Conservation (phyloP, 2,797 vertebrate species). For the Spea hammondii region DNA sequence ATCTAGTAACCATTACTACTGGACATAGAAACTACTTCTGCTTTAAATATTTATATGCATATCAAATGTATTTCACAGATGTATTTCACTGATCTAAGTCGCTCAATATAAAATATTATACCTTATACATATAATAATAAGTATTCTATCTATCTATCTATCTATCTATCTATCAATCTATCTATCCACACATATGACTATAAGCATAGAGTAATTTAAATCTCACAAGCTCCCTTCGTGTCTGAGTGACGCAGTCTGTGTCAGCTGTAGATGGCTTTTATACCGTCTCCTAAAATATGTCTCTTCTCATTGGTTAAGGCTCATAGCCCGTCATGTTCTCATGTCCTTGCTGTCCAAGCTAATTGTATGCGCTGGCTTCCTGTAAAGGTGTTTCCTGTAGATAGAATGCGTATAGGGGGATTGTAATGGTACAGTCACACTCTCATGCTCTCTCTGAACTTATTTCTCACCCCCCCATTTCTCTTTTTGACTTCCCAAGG, state of each 20-base stretch:
- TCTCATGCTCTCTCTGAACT: slow-evolving; percentile 49
- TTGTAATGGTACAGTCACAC: slow-evolving; percentile 43
- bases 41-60: no score
- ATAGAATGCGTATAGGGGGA: slow-evolving; percentile 33
- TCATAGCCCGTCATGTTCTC: slow-evolving; percentile 39
- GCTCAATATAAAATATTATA: background rate
- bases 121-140: background rate
- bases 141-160: background rate
- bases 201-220: slow-evolving; percentile 3
- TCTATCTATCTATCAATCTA: background rate
- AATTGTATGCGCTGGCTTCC: slow-evolving; percentile 49
- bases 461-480: slow-evolving; percentile 19
- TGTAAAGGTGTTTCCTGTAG: slow-evolving; percentile 53
- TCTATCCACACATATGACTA: background rate
- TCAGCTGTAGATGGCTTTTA: slow-evolving; percentile 31
- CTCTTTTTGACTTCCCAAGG: slow-evolving; percentile 30
- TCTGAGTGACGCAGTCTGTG: slow-evolving; percentile 33
- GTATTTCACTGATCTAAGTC: background rate
- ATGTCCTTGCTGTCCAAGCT: slow-evolving; percentile 44
- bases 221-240: slow-evolving; percentile 29
- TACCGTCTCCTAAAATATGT: slow-evolving; percentile 48
- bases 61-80: no score
- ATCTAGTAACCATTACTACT: no score
- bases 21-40: no score
- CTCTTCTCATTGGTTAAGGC: slow-evolving; percentile 25